Percentiles rank a stretch among this genome's conserved stretches.
Conservation (phyloP, 2,888 invertebrate species). For the Junonia oenone region DNA sequence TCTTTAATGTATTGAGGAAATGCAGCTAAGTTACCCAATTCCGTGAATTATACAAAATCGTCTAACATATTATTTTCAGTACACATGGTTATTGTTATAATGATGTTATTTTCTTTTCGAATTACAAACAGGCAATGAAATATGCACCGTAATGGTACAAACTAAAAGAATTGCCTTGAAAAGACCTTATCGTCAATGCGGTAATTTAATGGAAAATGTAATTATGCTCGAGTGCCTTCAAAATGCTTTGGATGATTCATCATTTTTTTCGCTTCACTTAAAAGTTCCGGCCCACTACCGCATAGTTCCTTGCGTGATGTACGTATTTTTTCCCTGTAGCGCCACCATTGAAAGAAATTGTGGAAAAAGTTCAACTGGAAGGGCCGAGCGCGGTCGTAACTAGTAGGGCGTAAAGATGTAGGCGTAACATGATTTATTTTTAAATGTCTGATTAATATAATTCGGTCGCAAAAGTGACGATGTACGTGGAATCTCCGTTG, state of each 20-base stretch:
- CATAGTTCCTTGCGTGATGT: constrained; percentile 26
- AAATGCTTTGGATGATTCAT: constrained; percentile 26
- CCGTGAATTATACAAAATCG: neutral
- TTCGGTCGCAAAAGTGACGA: constrained; percentile 28
- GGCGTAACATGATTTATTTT: constrained; percentile 37
- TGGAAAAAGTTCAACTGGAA: constrained; percentile 24
- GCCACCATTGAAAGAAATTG: constrained; percentile 24
- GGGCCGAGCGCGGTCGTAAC: constrained; percentile 19
- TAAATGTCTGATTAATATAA: constrained; percentile 40
- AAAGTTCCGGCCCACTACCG: constrained; percentile 19
- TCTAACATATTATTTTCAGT: neutral
- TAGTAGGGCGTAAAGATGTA: constrained; percentile 23
- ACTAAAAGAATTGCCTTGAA: constrained; percentile 12
- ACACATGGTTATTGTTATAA: neutral
- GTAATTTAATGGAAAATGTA: constrained; percentile 31
- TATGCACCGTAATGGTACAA: constrained; percentile 8
- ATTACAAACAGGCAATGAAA: neutral
- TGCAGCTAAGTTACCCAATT: neutral
- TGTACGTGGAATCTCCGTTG: constrained; percentile 13
- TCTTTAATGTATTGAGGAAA: neutral
- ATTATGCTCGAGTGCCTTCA: constrained; percentile 26
- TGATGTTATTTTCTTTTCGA: neutral
- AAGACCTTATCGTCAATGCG: constrained; percentile 19
- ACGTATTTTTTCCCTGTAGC: constrained; percentile 22
- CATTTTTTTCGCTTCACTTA: constrained; percentile 25